Evolutionary conservation across 2,797 vertebrate genomes (phyloP), one percentile per base, ranked within the genome.

Genomic region (Chelonia mydas): DNA sequence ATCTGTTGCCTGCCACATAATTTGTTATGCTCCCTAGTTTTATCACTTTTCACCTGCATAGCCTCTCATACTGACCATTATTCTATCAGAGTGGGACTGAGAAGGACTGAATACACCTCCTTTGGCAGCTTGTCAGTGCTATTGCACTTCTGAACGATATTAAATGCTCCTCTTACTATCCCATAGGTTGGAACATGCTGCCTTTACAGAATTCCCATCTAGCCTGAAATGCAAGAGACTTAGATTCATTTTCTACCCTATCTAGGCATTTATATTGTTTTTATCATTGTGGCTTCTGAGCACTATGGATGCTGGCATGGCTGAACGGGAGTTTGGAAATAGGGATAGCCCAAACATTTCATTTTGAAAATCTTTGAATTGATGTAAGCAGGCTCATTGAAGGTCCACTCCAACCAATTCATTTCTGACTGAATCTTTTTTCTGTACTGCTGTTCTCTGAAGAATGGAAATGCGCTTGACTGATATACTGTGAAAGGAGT

Each of bases 401-500:
- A 55, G 54, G 79, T 68, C 59, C 51, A 27, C 61, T 74, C n/a
- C n/a, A 84, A 47, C 53, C 53, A 57, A 77, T 2, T 33, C 49
- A 23, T 72, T 28, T 88, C 72, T 41, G 19, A 37, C 33, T 23
- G 4, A 11, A 5, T 79, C 7, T 55, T 31, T 82, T 47, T 54
- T 77, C 28, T 80, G 65, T 53, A 87, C 31, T 61, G 16, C 45
- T 61, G 33, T 82, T 88, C 37, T 86, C 68, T 80, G 51, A 80
- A 84, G 50, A 65, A 74, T 59, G 50, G 81, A 80, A 53, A 68
- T 61, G 41, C 78, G 16, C 41, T 83, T 88, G 49, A 23, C 57
- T 85, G 84, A 80, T 78, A 77, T 28, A 31, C 47, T 85, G 17
- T 76, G 86, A 81, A 51, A 89, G 72, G 27, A 82, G 49, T 41